Evolutionary conservation across 2,888 invertebrate species (phyloP).

Genomic region (Tetropium fuscum): DNA sequence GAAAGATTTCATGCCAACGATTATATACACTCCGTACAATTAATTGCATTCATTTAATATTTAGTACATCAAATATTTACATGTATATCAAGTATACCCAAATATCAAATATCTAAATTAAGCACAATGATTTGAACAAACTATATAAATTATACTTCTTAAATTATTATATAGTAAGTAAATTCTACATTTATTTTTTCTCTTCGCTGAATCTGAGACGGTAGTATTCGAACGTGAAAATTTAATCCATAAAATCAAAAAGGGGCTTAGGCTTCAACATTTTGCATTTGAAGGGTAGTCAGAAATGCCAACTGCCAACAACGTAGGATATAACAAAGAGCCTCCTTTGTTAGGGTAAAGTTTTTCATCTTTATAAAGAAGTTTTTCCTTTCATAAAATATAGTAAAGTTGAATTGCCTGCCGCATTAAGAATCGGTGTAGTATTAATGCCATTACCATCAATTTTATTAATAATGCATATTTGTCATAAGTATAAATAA

Average conservation of each 20-base stretch:
- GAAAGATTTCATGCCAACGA: no score
- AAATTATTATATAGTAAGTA: no score
- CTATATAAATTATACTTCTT: no score
- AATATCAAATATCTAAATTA: no score
- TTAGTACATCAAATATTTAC: no score
- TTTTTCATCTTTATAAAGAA: constrained; percentile 20
- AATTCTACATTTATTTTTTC: no score
- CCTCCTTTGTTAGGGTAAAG: constrained; percentile 13
- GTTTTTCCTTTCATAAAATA: constrained; percentile 13
- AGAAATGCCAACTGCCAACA: constrained; percentile 17
- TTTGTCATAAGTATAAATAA: not conserved
- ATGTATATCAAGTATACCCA: no score
- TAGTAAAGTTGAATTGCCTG: not conserved
- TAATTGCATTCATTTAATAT: no score
- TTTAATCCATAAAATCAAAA: constrained; percentile 2
- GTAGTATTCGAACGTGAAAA: not conserved
- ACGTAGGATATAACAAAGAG: constrained; percentile 14
- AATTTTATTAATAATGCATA: not conserved
- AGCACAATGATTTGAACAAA: no score
- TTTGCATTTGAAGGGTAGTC: constrained; percentile 16
- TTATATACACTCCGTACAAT: no score
- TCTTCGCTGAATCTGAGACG: no score
- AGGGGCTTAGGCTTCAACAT: constrained; percentile 7
- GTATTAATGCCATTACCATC: not conserved
- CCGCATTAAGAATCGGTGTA: not conserved